These are phyloP conservation scores for Rhopalosiphum maidis DNA, from an alignment of 1,140 invertebrate genomes.

Conservation along the genomic window DNA sequence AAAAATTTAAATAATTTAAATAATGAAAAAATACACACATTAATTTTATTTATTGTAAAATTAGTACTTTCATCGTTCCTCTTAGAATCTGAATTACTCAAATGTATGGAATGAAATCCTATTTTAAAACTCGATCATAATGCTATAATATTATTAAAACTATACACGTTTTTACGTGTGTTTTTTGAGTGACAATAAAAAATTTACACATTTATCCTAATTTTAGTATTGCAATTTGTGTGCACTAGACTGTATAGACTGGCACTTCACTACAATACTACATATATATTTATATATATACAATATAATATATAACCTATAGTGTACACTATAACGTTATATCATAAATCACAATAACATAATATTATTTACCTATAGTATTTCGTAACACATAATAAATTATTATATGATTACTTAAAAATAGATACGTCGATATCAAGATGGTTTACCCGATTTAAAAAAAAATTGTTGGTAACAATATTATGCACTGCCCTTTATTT, in stretches of 20 bases:
- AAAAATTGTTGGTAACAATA: neutral
- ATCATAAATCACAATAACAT: neutral
- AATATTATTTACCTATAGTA: neutral
- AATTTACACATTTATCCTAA: neutral
- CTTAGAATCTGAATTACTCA: neutral
- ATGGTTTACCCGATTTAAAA: neutral
- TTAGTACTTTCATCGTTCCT: neutral
- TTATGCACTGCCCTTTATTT: neutral
- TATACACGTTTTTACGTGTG: neutral
- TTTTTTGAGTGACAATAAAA: neutral
- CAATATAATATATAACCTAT: neutral
- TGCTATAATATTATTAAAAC: neutral
- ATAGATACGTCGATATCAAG: neutral
- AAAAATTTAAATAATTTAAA: no score
- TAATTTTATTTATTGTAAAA: neutral
- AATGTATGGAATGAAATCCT: neutral
- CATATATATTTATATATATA: neutral
- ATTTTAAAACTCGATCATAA: neutral
- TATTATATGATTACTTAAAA: neutral
- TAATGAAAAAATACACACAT: no score
- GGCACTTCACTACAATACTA: neutral
- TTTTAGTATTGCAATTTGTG: neutral
- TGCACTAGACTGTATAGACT: neutral
- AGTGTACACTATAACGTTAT: neutral
- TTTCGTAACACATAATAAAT: neutral